Percentiles rank a stretch among this genome's conserved stretches.
Evolutionary conservation across 2,113 vertebrate genomes (phyloP).

Genomic region (Siphamia tubifer): DNA sequence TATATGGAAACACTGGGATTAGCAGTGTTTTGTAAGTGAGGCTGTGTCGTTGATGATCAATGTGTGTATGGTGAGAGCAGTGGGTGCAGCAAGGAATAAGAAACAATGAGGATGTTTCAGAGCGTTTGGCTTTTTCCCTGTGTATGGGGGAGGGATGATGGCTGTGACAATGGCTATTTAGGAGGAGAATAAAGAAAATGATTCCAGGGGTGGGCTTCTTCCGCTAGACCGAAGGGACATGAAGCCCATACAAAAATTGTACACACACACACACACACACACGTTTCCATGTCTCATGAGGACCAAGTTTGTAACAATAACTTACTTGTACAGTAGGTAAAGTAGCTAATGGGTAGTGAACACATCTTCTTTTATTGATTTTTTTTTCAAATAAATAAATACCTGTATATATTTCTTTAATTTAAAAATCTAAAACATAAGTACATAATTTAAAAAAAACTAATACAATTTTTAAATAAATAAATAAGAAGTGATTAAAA

Average conservation of each 20-base stretch:
- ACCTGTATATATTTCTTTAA: too few relatives aligned
- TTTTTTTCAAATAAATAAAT: too few relatives aligned
- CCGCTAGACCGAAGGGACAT: constrained; percentile 22
- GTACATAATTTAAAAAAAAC: too few relatives aligned
- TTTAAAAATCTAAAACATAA: too few relatives aligned
- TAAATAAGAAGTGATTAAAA: too few relatives aligned
- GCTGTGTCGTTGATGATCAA: too few relatives aligned
- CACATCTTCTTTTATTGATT: too few relatives aligned
- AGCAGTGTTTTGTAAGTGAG: neutral
- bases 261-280: neutral
- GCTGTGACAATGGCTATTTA: constrained; percentile 71
- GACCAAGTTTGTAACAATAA: too few relatives aligned
- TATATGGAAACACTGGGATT: neutral
- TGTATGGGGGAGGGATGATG: constrained; percentile 69
- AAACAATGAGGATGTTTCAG: constrained; percentile 35
- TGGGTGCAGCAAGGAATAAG: constrained; percentile 17
- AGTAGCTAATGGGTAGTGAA: too few relatives aligned
- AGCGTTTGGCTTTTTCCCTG: constrained; percentile 40
- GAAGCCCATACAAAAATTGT: constrained; percentile 1
- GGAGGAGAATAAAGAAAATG: constrained; percentile 47
- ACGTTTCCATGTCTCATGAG: too few relatives aligned
- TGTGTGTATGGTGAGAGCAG: constrained; percentile 28
- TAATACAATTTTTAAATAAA: too few relatives aligned
- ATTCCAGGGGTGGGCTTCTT: constrained; percentile 15
- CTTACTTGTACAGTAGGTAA: too few relatives aligned